Evolutionary conservation across 2,113 vertebrate genomes (phyloP).

Genomic region (Phasianus colchicus): DNA sequence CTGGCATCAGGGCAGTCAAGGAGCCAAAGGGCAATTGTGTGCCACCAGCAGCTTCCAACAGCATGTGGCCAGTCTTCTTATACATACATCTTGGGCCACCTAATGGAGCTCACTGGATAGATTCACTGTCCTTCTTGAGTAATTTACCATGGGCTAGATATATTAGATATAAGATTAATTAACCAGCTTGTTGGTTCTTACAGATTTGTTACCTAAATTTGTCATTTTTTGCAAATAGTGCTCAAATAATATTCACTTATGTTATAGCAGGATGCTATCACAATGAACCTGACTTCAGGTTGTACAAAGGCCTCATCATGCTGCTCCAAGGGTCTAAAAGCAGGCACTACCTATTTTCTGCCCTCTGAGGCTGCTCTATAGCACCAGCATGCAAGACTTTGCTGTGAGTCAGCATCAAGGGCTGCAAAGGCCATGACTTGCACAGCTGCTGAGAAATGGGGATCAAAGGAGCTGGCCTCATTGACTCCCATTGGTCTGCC

Average conservation of each 20-base stretch:
- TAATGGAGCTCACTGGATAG: conserved; percentile 13
- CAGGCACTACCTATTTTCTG: conserved; percentile 20
- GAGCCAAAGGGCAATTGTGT: conserved; percentile 14
- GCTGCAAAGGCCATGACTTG: conserved; percentile 27
- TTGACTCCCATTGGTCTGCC: background rate
- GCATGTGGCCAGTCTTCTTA: background rate
- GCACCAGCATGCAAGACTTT: background rate
- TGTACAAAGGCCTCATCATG: conserved; percentile 35
- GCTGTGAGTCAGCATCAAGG: conserved; percentile 32
- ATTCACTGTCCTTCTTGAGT: conserved; percentile 38
- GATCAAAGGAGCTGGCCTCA: conserved; percentile 41
- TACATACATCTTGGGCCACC: background rate
- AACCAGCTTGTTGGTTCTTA: conserved; percentile 29
- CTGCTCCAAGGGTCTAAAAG: conserved; percentile 25
- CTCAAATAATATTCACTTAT: conserved; percentile 32
- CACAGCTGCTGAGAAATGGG: conserved; percentile 56
- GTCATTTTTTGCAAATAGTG: conserved; percentile 25
- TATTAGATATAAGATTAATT: conserved; percentile 62
- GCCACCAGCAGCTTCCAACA: background rate
- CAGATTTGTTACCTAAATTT: conserved; percentile 40
- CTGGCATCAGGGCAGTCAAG: fast-evolving
- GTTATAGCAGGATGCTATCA: background rate
- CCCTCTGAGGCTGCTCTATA: background rate
- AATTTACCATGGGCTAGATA: conserved; percentile 42
- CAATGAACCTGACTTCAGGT: background rate